Evolutionary conservation across 2,113 vertebrate genomes (phyloP), one percentile per base, ranked within the genome.

Genomic region (Leuciscus idus): DNA sequence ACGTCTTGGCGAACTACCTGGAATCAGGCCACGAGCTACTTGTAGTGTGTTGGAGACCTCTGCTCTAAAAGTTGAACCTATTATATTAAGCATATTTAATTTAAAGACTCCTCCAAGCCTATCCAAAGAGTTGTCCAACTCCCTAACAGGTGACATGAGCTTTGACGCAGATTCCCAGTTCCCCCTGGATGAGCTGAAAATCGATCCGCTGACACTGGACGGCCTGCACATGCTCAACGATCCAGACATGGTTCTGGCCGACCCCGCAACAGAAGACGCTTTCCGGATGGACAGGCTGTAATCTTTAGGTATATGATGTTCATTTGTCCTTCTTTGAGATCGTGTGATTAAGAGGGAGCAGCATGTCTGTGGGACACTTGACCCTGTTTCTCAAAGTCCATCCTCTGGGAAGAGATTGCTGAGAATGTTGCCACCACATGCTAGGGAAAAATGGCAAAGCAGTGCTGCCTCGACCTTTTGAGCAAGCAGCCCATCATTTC

Each of bases 141-240:
- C 97, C 2, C 93, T 99, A 94, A 97, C 96, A 6, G 96, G 96
- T 0, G 98, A 99, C 0, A 97, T 99, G 92, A 96, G 96, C 94
- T 99, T 99, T 4, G 98, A 99, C 43, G 90, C 97, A 0, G 98
- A 99, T 95, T 97, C 96, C 90, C 98, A 98, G 89, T 99, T 99
- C 91, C 98, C 98, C 2, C 92, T 99, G 95, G 98, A 99, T 0
- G 98, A 99, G 95, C 96, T 99, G 88, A 99, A 99, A 95, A 99
- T 99, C 33, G 98, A 99, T 92, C 98, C 98, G 11, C 95, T 99
- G 86, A 99, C 98, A 86, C 87, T 99, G 90, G 98, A 99, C 39
- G 98, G 98, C 91, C 96, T 99, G 85, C 98, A 99, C 95, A 99
- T 99, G 98, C 97, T 99, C 87, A 99, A 99, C 0, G 98, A 99